Evolutionary conservation across 1,140 invertebrate genomes (phyloP), one percentile per base, ranked within the genome.

Genomic region (Polyergus mexicanus): DNA sequence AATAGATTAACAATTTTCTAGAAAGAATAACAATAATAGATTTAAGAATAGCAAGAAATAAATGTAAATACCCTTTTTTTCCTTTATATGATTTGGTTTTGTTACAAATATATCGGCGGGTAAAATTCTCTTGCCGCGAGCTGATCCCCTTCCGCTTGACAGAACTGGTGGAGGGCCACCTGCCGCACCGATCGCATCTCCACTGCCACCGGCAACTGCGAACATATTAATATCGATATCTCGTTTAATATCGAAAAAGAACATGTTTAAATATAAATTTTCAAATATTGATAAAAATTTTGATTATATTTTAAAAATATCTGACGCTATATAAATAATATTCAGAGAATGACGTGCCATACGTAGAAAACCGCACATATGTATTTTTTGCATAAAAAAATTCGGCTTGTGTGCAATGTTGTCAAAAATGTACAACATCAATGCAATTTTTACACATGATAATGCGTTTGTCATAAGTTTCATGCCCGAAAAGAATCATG

Each of bases 81-180:
- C 44, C 0, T 25, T 4, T 11, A 92, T 1, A 35, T 32, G 10
- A 5, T 38, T 4, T 3, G 93, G 92, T 47, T 71, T 88, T 25
- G 91, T 92, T 0, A 38, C 38, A 11, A 91, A n/a, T 3, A 90
- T 69, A 35, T 92, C 93, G 3, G 56, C 5, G 2, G 68, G 54
- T 0, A 93, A 25, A 0, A 62, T 51, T 47, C 91, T 65, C 22
- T 88, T 63, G 2, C 92, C 92, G 7, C 92, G 85, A 32, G 89
- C 75, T 0, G 86, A 78, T n/a, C 92, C 93, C 81, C 92, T 83
- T 69, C 85, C 88, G 1, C 76, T 7, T 5, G 65, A 7, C 3
- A 1, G 16, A 10, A 44, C 71, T 35, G 6, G 69, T 13, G 47
- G 16, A 63, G 63, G 65, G 8, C 51, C 87, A 38, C 25, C 86